These are phyloP conservation scores for Tenthredo livida DNA, from an alignment of 2,888 invertebrate genomes.

Conservation along the genomic window DNA sequence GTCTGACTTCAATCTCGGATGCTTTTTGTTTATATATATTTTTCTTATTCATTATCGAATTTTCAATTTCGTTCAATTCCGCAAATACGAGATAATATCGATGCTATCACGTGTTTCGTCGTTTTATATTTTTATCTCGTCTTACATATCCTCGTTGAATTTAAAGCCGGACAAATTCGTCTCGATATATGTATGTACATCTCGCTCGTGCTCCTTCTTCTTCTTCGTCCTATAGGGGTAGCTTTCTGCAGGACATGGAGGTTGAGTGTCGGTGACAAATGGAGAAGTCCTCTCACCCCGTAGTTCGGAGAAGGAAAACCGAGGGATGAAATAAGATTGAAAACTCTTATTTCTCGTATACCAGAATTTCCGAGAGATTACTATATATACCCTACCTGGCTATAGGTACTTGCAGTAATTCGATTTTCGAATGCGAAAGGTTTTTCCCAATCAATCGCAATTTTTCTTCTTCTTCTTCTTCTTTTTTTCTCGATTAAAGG, in stretches of 20 bases:
- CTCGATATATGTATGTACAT: neutral
- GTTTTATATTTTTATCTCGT: neutral
- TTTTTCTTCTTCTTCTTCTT: neutral
- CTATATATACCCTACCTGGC: neutral
- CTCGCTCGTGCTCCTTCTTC: neutral
- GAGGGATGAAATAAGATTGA: constrained; percentile 13
- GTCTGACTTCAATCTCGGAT: too few species aligned
- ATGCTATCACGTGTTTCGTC: neutral
- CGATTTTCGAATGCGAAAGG: neutral
- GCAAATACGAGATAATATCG: too few species aligned
- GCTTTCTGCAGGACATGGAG: neutral
- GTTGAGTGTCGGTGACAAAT: constrained; percentile 21
- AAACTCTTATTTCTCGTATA: constrained; percentile 16
- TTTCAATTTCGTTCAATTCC: neutral
- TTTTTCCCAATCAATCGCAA: neutral
- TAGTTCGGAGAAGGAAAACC: neutral
- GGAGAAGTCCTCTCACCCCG: neutral
- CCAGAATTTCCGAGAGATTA: neutral
- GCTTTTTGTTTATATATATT: too few species aligned
- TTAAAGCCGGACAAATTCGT: neutral
- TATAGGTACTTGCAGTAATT: neutral
- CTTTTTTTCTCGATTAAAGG: neutral
- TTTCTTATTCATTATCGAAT: neutral
- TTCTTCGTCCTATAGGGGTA: neutral
- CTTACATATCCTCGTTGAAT: neutral